phyloP scores from a whole-genome alignment of 1,140 invertebrate species.

The Dinoponera quadriceps region DNA sequence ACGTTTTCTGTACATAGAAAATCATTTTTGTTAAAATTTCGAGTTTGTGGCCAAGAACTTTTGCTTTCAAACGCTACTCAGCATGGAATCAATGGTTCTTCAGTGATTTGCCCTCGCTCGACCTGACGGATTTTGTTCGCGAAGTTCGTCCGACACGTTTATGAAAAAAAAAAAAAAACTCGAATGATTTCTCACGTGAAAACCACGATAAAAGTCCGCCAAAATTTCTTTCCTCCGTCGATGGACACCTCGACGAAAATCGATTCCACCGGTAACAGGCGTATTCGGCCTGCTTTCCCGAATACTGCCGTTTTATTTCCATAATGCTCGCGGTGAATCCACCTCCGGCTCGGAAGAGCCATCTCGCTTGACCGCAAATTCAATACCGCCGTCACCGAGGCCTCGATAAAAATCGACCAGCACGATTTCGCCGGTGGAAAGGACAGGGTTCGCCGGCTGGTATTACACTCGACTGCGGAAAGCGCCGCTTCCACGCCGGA shows the following conservation, averaged over 20 bases:
- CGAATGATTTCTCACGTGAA: too few relatives aligned
- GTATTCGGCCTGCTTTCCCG: slow-evolving; percentile 23
- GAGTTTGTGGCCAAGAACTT: too few relatives aligned
- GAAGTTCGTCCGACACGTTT: too few relatives aligned
- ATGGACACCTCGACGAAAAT: slow-evolving; percentile 40
- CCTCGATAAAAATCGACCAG: slow-evolving; percentile 48
- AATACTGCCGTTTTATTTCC: slow-evolving; percentile 57
- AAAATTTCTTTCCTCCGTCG: slow-evolving; percentile 13
- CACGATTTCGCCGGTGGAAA: slow-evolving; percentile 10
- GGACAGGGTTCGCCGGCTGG: slow-evolving; percentile 3
- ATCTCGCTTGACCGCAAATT: slow-evolving; percentile 57
- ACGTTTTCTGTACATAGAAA: too few relatives aligned
- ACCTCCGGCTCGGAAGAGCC: slow-evolving; percentile 23
- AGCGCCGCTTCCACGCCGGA: slow-evolving; percentile 15
- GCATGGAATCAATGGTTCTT: too few relatives aligned
- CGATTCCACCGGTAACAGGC: slow-evolving; percentile 23
- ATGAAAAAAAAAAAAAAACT: too few relatives aligned
- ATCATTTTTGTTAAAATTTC: too few relatives aligned
- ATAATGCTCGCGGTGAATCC: slow-evolving; percentile 47
- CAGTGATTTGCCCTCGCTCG: too few relatives aligned
- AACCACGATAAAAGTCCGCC: too few relatives aligned
- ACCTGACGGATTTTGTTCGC: too few relatives aligned
- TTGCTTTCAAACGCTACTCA: too few relatives aligned
- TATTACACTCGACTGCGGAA: slow-evolving; percentile 40
- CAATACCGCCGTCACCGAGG: slow-evolving; percentile 39